phyloP scores from a whole-genome alignment of 2,888 invertebrate species.

The Melikaiella ostensackeni region DNA sequence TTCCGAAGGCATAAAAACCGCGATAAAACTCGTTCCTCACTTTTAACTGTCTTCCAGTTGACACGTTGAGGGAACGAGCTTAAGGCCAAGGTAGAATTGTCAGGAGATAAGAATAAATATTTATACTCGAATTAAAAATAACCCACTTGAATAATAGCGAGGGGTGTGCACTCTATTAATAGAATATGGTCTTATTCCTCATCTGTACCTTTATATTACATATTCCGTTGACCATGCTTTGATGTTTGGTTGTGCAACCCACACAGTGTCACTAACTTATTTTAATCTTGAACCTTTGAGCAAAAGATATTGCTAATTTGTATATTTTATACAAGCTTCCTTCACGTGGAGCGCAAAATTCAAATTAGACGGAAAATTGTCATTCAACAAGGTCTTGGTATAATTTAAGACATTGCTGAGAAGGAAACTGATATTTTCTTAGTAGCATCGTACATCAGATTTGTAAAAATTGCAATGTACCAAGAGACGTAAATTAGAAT shows the following conservation, averaged over 20 bases:
- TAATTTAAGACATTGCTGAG: background rate
- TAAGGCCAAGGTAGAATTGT: slow-evolving; percentile 35
- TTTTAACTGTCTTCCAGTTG: slow-evolving; percentile 36
- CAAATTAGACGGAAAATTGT: slow-evolving; percentile 3
- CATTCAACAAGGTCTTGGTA: background rate
- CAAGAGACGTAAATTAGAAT: background rate
- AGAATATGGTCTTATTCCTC: slow-evolving; percentile 20
- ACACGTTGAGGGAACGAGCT: slow-evolving; percentile 37
- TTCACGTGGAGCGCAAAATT: background rate
- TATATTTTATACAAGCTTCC: background rate
- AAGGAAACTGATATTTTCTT: background rate
- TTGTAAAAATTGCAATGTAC: background rate
- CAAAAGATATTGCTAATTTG: background rate
- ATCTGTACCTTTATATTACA: background rate
- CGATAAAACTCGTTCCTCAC: slow-evolving; percentile 38
- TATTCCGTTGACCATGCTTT: background rate
- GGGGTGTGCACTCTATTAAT: background rate
- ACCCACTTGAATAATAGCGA: background rate
- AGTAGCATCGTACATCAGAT: background rate
- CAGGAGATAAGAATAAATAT: slow-evolving; percentile 20
- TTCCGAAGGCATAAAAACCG: slow-evolving; percentile 19
- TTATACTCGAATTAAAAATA: slow-evolving; percentile 18
- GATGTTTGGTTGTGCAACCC: background rate
- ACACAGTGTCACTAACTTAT: background rate
- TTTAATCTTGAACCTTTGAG: background rate